phyloP scores from a whole-genome alignment of 1,140 invertebrate species.

The Drosophila kanapiae region DNA sequence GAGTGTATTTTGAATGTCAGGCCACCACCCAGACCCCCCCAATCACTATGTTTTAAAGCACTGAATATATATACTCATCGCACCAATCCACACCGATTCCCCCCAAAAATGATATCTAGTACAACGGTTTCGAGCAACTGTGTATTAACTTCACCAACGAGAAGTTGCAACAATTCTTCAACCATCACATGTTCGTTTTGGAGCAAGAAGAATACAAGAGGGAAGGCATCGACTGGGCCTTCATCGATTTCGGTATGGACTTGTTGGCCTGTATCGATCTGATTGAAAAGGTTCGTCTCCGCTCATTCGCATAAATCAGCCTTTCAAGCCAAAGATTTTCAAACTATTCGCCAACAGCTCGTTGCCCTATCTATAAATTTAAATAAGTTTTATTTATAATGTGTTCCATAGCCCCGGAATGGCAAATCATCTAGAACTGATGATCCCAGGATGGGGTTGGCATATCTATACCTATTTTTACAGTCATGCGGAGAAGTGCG shows the following conservation, averaged over 20 bases:
- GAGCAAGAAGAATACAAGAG: conserved; percentile 99
- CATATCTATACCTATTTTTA: conserved; percentile 43
- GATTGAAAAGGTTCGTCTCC: conserved; percentile 95
- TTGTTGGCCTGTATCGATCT: conserved; percentile 98
- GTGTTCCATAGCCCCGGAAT: conserved; percentile 3
- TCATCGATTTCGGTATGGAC: conserved; percentile 99
- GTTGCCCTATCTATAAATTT: conserved; percentile 38
- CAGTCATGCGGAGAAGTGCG: conserved; percentile 63
- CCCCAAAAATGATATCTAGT: conserved; percentile 87
- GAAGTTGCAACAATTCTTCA: conserved; percentile 99
- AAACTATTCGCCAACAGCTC: conserved; percentile 36
- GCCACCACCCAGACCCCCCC: conserved; percentile 17
- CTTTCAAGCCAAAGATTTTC: conserved; percentile 32
- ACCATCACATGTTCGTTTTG: conserved; percentile 99
- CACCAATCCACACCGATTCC: conserved; percentile 40
- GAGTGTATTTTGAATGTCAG: conserved; percentile 48
- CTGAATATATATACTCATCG: conserved; percentile 46
- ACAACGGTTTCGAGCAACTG: conserved; percentile 99
- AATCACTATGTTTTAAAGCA: conserved; percentile 30
- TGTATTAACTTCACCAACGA: conserved; percentile 99
- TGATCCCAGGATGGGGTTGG: conserved; percentile 59
- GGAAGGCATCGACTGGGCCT: conserved; percentile 97
- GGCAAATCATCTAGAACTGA: conserved; percentile 78
- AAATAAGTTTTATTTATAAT: conserved; percentile 26
- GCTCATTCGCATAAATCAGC: conserved; percentile 31